A percentile compares a stretch with the other conserved stretches of the same genome.
These are phyloP conservation scores for Masnerella sp. DNA, from an alignment of 2,888 invertebrate genomes.

Conservation along the genomic window DNA sequence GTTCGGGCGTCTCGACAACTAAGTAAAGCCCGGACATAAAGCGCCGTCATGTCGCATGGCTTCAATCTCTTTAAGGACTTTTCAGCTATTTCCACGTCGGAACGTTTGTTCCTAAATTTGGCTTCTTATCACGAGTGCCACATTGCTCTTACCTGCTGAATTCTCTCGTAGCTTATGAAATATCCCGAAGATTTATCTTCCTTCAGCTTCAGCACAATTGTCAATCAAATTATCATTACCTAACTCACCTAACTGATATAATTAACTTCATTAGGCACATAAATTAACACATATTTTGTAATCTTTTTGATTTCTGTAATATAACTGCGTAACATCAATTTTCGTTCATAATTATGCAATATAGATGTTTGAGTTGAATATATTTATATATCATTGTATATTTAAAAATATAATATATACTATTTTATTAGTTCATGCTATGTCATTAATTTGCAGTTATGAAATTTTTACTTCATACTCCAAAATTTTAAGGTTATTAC, in stretches of 20 bases:
- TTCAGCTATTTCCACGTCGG: constrained; percentile 30
- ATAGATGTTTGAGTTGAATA: too few species aligned
- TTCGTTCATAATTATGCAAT: too few species aligned
- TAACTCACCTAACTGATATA: not conserved
- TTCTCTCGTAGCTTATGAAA: constrained; percentile 29
- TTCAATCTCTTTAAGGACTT: constrained; percentile 45
- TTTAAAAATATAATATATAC: too few species aligned
- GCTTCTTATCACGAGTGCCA: constrained; percentile 33
- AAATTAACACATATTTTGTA: too few species aligned
- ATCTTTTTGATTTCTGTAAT: too few species aligned
- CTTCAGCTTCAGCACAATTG: constrained; percentile 1
- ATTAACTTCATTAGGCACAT: not conserved
- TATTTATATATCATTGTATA: too few species aligned
- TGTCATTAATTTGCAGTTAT: too few species aligned
- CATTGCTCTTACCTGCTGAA: constrained; percentile 21
- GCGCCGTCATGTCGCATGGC: constrained; percentile 38
- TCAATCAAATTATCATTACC: constrained; percentile 21
- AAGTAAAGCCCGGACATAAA: constrained; percentile 47
- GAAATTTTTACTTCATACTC: too few species aligned
- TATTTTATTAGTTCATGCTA: too few species aligned
- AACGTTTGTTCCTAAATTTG: constrained; percentile 44
- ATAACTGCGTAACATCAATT: too few species aligned
- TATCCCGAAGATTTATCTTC: constrained; percentile 24
- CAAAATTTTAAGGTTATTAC: too few species aligned
- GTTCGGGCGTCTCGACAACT: constrained; percentile 43